A percentile compares a stretch with the other conserved stretches of the same genome.
phyloP scores from a whole-genome alignment of 2,888 invertebrate genomes.

The Quadroppia sp. region DNA sequence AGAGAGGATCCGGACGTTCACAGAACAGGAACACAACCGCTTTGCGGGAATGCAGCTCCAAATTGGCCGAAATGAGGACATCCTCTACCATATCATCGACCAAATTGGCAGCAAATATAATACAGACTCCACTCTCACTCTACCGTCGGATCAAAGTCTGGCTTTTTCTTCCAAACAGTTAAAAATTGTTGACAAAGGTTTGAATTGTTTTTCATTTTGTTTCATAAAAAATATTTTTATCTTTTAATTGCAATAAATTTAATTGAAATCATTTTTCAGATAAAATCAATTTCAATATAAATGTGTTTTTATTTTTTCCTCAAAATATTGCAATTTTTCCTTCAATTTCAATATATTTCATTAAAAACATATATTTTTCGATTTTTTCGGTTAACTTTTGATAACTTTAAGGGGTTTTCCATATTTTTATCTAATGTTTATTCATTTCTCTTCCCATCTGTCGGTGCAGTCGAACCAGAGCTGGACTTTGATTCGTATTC shows the following conservation, averaged over 20 bases:
- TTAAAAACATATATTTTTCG: not conserved
- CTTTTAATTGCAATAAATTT: no score
- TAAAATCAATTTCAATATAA: no score
- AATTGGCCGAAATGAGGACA: not conserved
- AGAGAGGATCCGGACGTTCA: slow-evolving; percentile 1
- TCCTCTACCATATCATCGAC: not conserved
- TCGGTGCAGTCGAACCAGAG: not conserved
- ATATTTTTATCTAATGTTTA: not conserved
- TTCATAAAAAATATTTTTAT: no score
- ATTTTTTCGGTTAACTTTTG: not conserved
- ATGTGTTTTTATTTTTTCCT: not conserved
- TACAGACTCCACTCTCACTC: not conserved
- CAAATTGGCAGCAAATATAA: not conserved
- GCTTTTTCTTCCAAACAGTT: not conserved
- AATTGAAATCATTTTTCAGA: no score
- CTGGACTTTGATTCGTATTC: not conserved
- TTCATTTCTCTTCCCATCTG: not conserved
- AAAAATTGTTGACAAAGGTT: not conserved
- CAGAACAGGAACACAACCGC: slow-evolving; percentile 17
- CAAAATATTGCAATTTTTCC: not conserved
- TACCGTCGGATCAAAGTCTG: not conserved
- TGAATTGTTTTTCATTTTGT: no score
- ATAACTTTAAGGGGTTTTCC: not conserved
- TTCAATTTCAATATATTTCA: not conserved
- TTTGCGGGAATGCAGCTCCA: not conserved